These are phyloP conservation scores for Coleophora flavipennella DNA, from an alignment of 2,888 invertebrate genomes.

Conservation along the genomic window DNA sequence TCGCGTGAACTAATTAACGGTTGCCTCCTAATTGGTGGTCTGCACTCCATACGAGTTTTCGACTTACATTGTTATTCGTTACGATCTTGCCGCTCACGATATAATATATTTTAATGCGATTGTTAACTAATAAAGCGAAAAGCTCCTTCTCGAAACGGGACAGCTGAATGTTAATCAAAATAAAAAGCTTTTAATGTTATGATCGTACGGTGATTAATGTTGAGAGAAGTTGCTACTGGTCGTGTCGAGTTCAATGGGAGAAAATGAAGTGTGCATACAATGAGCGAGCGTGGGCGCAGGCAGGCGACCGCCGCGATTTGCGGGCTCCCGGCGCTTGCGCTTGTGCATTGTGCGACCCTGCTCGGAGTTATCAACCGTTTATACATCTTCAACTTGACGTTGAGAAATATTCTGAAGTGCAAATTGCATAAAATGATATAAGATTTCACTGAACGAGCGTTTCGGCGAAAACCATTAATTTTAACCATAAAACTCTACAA, in stretches of 20 bases:
- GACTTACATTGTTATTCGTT: no score
- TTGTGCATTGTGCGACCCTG: conserved; percentile 11
- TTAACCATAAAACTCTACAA: conserved; percentile 32
- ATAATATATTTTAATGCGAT: no score
- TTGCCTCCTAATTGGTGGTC: conserved; percentile 27
- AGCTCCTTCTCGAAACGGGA: not conserved
- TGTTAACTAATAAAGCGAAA: no score
- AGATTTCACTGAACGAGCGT: conserved; percentile 15
- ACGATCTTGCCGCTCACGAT: no score
- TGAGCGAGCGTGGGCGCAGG: conserved; percentile 46
- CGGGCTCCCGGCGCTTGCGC: not conserved
- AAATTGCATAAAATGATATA: conserved; percentile 15
- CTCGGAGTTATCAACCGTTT: conserved; percentile 20
- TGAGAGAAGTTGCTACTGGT: conserved; percentile 43
- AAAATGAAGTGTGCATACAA: conserved; percentile 59
- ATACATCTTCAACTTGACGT: conserved; percentile 11
- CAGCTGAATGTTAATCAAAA: not conserved
- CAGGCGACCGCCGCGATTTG: conserved; percentile 21
- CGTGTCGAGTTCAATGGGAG: conserved; percentile 45
- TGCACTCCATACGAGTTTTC: conserved; percentile 3
- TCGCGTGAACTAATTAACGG: conserved; percentile 25
- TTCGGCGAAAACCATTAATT: conserved; percentile 25
- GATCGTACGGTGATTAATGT: conserved; percentile 42
- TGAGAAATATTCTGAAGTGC: conserved; percentile 5
- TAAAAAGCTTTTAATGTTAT: conserved; percentile 23